These are phyloP conservation scores for Callyntrura sp. DNA, from an alignment of 2,888 invertebrate genomes.

Conservation along the genomic window DNA sequence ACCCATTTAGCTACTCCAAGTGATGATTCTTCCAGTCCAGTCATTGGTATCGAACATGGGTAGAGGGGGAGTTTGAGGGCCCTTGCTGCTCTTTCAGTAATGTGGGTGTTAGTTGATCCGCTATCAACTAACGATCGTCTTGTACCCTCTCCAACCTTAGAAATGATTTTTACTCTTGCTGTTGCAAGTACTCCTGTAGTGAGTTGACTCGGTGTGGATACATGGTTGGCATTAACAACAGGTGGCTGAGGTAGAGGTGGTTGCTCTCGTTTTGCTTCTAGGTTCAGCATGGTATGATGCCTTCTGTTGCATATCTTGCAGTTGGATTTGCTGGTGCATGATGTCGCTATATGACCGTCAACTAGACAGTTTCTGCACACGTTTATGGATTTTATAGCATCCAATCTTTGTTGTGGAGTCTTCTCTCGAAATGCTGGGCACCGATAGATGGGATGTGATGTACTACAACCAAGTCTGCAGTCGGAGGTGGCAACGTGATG, in stretches of 20 bases:
- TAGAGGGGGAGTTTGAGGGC: neutral
- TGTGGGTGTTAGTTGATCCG: conserved; percentile 16
- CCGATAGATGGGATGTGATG: neutral
- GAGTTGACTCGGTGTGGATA: too few species aligned
- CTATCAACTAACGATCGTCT: neutral
- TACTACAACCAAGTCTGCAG: neutral
- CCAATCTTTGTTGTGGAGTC: neutral
- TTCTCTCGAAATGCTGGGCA: too few species aligned
- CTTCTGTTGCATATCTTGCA: neutral
- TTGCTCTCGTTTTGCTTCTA: neutral
- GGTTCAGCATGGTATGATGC: conserved; percentile 42
- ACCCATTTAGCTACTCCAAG: too few species aligned
- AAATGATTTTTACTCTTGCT: too few species aligned
- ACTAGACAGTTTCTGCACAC: conserved; percentile 13
- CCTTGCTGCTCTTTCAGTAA: neutral
- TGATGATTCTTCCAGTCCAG: too few species aligned
- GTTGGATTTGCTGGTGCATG: neutral
- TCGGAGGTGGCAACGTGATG: neutral
- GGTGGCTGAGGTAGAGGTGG: too few species aligned
- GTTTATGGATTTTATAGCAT: neutral
- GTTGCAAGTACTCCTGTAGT: too few species aligned
- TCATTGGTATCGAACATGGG: neutral
- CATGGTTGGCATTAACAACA: too few species aligned
- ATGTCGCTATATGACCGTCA: neutral
- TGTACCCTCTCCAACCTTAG: too few species aligned